Conservation (phyloP, 2,888 invertebrate species). For the Nemapogon koenigi region DNA sequence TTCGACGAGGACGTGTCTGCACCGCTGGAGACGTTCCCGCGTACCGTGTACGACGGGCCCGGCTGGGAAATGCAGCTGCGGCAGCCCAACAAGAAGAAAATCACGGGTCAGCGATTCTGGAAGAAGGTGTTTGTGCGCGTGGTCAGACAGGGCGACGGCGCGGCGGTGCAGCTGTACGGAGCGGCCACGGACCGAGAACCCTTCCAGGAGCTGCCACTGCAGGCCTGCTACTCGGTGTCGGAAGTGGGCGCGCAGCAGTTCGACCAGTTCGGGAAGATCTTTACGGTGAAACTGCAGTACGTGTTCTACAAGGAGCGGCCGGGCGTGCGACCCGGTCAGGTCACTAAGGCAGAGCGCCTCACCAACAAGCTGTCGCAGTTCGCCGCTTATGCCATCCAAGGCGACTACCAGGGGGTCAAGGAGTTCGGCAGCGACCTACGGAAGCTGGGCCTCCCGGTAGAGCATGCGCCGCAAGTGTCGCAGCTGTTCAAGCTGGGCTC, state of each 20-base stretch:
- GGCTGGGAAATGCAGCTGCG: conserved; percentile 97
- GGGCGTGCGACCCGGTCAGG: conserved; percentile 93
- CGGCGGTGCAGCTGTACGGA: conserved; percentile 86
- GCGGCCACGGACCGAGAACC: conserved; percentile 86
- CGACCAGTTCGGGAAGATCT: conserved; percentile 98
- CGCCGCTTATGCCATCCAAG: conserved; percentile 92
- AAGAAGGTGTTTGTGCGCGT: conserved; percentile 93
- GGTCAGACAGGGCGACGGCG: conserved; percentile 78
- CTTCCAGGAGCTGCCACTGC: conserved; percentile 92
- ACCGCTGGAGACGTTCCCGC: conserved; percentile 90
- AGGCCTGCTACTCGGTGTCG: conserved; percentile 94
- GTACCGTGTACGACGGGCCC: conserved; percentile 75
- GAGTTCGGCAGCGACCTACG: conserved; percentile 92
- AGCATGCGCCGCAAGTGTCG: conserved; percentile 96
- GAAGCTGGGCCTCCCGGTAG: conserved; percentile 93
- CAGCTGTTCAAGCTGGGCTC: conserved; percentile 96
- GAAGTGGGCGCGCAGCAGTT: conserved; percentile 96
- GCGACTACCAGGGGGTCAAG: conserved; percentile 91
- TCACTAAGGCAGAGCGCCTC: conserved; percentile 90
- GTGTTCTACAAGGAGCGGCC: conserved; percentile 98
- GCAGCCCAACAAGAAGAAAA: conserved; percentile 96
- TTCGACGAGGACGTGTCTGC: conserved; percentile 93
- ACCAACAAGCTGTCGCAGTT: conserved; percentile 92
- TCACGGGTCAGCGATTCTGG: conserved; percentile 95
- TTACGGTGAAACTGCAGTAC: conserved; percentile 96